Evolutionary conservation across 2,113 vertebrate species (phyloP), one percentile per base, ranked within the genome.

Genomic region (Lipotes vexillifer): DNA sequence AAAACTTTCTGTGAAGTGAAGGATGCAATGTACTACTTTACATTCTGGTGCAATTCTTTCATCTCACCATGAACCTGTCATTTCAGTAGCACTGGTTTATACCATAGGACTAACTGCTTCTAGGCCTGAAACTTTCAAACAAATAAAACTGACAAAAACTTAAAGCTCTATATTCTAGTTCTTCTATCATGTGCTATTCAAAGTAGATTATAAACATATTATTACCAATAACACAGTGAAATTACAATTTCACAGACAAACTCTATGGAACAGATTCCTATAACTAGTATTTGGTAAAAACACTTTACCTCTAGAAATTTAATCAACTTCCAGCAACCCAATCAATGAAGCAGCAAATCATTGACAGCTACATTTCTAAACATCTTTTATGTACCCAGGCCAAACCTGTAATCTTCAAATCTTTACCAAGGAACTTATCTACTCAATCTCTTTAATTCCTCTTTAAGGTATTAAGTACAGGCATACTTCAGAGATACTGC

Each of bases 221-320:
- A 74, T 84, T 68, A 68, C 33, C 65, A 96, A 66, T n/a, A 80
- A 80, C 46, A 29, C 27, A 36, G 20, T 80, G 33, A 36, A 55
- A 55, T 80, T 55, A 91, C 66, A 88, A 94, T 85, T 90, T 96
- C 65, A 88, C 68, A 90, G n/a, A 84, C 13, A 38, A 90, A 84
- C 18, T 82, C 59, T 61, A 29, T 46, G 49, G 20, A 90, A 91
- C 0, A 97, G 66, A 71, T 74, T 55, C 23, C 46, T 68, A 77
- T 82, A 88, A 81, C 25, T 36, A 96, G 68, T 41, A 9, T 82
- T 71, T 90, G 29, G 65, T 80, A 87, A 88, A 94, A 74, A 21
- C 57, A 78, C 17, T 93, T 81, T 44, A 94, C 20, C 65, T 94
- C 66, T 49, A 84, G 63, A 92, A 94, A 96, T 36, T 31, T 88